Conservation (phyloP, 2,888 invertebrate species). For the Chymomyza amoena region DNA sequence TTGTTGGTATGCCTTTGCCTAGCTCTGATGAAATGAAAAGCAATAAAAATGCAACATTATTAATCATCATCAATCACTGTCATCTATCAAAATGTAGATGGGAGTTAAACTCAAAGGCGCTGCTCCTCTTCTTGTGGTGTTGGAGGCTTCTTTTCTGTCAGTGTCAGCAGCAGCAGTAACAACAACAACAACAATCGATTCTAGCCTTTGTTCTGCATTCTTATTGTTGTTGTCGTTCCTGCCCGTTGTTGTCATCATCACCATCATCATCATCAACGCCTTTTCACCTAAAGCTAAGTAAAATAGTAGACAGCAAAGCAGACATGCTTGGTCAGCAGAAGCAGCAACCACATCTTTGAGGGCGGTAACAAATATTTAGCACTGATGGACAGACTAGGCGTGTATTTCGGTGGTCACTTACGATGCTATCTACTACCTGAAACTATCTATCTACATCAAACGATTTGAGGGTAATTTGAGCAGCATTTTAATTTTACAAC, state of each 20-base stretch:
- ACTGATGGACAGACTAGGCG: not conserved
- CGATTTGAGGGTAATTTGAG: no score
- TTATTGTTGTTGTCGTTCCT: conserved; percentile 9
- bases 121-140: conserved; percentile 34
- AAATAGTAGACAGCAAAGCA: not conserved
- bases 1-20: not conserved
- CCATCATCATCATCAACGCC: conserved; percentile 51
- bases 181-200: not conserved
- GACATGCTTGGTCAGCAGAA: not conserved
- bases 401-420: no score
- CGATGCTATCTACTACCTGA: not conserved
- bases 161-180: not conserved
- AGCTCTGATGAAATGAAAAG: conserved; percentile 53
- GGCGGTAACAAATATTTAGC: not conserved
- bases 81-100: conserved; percentile 69
- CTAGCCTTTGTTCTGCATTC: conserved; percentile 15
- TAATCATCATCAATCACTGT: conserved; percentile 79
- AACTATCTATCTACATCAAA: not conserved
- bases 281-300: conserved; percentile 34
- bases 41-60: conserved; percentile 78
- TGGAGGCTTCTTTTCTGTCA: conserved; percentile 13
- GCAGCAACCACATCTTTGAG: not conserved
- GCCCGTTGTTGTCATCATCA: not conserved
- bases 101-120: not conserved
- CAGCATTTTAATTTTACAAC: no score